phyloP scores from a whole-genome alignment of 2,797 vertebrate species.

The Cossypha dichroa region DNA sequence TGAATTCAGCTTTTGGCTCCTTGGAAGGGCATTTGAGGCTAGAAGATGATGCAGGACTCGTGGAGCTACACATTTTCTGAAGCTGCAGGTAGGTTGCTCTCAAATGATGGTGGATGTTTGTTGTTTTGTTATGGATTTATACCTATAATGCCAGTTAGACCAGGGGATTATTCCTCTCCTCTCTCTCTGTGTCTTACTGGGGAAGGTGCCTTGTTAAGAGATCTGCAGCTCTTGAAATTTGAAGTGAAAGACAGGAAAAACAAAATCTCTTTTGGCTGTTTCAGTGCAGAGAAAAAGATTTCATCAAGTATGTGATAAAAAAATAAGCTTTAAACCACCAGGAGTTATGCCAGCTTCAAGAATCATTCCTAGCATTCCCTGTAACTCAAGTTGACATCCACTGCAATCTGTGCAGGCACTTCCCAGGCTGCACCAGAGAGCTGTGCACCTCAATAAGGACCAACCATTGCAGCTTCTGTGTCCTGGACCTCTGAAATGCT shows the following conservation, averaged over 20 bases:
- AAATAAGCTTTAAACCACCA: background rate
- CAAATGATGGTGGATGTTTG: background rate
- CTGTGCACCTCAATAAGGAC: rapidly evolving
- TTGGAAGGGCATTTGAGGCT: background rate
- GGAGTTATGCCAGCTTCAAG: background rate
- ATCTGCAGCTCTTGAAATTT: background rate
- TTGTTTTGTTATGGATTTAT: background rate
- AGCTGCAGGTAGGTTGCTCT: background rate
- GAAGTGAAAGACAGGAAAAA: background rate
- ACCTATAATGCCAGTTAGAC: background rate
- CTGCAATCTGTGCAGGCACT: background rate
- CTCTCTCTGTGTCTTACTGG: background rate
- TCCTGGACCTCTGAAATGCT: background rate
- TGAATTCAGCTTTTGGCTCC: rapidly evolving
- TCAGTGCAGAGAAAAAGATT: background rate
- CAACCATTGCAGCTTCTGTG: background rate
- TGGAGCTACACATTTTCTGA: background rate
- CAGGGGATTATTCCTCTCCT: background rate
- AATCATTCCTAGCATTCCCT: background rate
- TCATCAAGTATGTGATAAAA: background rate
- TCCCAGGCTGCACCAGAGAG: background rate
- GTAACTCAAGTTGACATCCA: background rate
- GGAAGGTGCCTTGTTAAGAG: background rate
- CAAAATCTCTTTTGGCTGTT: background rate
- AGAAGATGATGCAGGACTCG: background rate